Evolutionary conservation across 2,797 vertebrate species (phyloP).

Genomic region (Centropyge bicolor): DNA sequence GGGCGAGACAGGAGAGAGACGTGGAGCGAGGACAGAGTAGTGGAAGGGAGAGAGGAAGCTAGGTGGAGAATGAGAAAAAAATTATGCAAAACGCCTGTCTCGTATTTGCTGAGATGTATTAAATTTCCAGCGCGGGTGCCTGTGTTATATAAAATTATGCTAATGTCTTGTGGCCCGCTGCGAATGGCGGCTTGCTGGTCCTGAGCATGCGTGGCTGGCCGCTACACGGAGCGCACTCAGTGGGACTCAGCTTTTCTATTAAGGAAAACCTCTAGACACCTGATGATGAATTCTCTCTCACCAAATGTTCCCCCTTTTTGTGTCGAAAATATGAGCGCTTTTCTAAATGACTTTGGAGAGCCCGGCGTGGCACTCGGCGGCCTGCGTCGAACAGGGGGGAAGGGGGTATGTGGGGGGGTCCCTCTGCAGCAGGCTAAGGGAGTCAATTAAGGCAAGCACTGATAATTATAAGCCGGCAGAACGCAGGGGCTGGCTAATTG

Average conservation of each 20-base stretch:
- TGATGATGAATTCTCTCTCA: constrained; percentile 99
- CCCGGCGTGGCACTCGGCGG: constrained; percentile 93
- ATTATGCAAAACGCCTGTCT: constrained; percentile 99
- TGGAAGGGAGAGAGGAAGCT: constrained; percentile 61
- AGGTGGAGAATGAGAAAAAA: constrained; percentile 80
- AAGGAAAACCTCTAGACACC: constrained; percentile 99
- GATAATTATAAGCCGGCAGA: constrained; percentile 93
- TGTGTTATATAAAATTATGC: constrained; percentile 99
- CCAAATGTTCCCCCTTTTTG: constrained; percentile 99
- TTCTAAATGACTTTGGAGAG: constrained; percentile 99
- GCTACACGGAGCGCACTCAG: constrained; percentile 95
- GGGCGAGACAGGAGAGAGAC: constrained; percentile 78
- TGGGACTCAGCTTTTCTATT: constrained; percentile 99
- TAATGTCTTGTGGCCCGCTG: constrained; percentile 98
- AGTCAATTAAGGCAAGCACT: constrained; percentile 92
- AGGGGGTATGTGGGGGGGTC: constrained; percentile 80
- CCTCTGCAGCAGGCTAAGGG: constrained; percentile 92
- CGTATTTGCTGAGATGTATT: constrained; percentile 98
- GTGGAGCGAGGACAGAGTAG: constrained; percentile 68
- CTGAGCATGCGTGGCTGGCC: constrained; percentile 98
- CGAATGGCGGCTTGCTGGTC: constrained; percentile 98
- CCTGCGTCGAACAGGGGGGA: constrained; percentile 89
- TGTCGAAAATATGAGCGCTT: constrained; percentile 98
- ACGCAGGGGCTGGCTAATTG: constrained; percentile 88
- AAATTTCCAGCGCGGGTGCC: constrained; percentile 97